Evolutionary conservation across 2,113 vertebrate genomes (phyloP).

Genomic region (Thalassoma bifasciatum): DNA sequence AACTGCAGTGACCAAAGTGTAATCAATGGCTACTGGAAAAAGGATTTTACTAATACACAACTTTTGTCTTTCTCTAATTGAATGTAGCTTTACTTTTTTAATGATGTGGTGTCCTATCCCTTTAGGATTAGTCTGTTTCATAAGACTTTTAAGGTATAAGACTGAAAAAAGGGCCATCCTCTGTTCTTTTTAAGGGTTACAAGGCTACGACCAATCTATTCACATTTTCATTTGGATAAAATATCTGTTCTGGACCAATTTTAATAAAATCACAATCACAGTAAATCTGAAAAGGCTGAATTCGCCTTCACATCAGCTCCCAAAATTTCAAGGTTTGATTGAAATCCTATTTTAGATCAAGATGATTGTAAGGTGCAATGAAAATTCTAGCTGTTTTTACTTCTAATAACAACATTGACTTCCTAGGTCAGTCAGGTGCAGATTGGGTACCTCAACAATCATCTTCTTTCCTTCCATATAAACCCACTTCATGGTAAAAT

Average conservation of each 20-base stretch:
- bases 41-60: slow-evolving; percentile 33
- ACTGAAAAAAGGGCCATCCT: slow-evolving; percentile 42
- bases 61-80: slow-evolving; percentile 46
- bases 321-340: slow-evolving; percentile 62
- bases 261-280: slow-evolving; percentile 59
- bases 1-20: slow-evolving; percentile 63
- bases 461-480: slow-evolving; percentile 74
- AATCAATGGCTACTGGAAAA: slow-evolving; percentile 55
- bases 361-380: slow-evolving; percentile 84
- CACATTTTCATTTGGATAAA: slow-evolving; percentile 57
- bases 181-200: slow-evolving; percentile 20
- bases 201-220: slow-evolving; percentile 41
- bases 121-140: slow-evolving; percentile 29
- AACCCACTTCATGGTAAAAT: slow-evolving; percentile 80
- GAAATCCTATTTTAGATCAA: slow-evolving; percentile 77
- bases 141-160: slow-evolving; percentile 25
- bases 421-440: slow-evolving; percentile 69
- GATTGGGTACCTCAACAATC: slow-evolving; percentile 69
- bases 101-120: slow-evolving; percentile 6
- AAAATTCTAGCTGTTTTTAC: slow-evolving; percentile 60
- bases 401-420: slow-evolving; percentile 72
- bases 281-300: slow-evolving; percentile 50
- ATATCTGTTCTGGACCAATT: slow-evolving; percentile 55
- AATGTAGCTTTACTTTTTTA: slow-evolving; percentile 42
- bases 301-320: slow-evolving; percentile 60